phyloP scores from a whole-genome alignment of 2,888 invertebrate genomes.

The Omphaloscelis lunosa region DNA sequence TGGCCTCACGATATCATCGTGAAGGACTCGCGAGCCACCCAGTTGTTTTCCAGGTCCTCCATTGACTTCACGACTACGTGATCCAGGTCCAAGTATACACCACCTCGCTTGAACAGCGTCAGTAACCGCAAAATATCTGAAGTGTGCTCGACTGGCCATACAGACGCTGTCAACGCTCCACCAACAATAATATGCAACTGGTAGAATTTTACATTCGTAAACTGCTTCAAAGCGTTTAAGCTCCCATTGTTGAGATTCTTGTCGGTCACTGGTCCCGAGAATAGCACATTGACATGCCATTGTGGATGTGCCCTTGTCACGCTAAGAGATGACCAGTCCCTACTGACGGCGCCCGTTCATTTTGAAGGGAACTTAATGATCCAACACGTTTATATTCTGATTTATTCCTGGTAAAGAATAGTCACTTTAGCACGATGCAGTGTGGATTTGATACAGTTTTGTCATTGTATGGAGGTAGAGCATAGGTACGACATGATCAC shows the following conservation, averaged over 20 bases:
- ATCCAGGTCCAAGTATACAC: slow-evolving; percentile 66
- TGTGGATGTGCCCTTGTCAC: slow-evolving; percentile 62
- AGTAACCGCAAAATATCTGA: slow-evolving; percentile 64
- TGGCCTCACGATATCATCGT: slow-evolving; percentile 25
- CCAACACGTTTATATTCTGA: too few species aligned
- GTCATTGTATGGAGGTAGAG: too few species aligned
- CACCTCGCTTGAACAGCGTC: slow-evolving; percentile 63
- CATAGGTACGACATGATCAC: too few species aligned
- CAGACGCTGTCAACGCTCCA: slow-evolving; percentile 37
- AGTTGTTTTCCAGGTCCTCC: slow-evolving; percentile 62
- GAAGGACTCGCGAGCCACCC: slow-evolving; percentile 50
- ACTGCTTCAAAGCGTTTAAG: slow-evolving; percentile 27
- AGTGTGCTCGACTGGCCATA: slow-evolving; percentile 54
- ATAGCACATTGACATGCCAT: slow-evolving; percentile 85
- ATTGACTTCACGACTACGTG: slow-evolving; percentile 56
- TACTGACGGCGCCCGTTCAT: too few species aligned
- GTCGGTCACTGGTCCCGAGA: slow-evolving; percentile 57
- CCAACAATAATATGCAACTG: slow-evolving; percentile 47
- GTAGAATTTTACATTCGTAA: slow-evolving; percentile 52
- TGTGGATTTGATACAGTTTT: too few species aligned
- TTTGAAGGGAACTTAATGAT: too few species aligned
- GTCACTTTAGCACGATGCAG: too few species aligned
- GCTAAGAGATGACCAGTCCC: too few species aligned
- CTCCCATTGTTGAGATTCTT: slow-evolving; percentile 17
- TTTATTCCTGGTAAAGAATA: too few species aligned